Base-by-base conservation (phyloP, 2,888 invertebrate genomes). In the Spodoptera littoralis region DNA sequence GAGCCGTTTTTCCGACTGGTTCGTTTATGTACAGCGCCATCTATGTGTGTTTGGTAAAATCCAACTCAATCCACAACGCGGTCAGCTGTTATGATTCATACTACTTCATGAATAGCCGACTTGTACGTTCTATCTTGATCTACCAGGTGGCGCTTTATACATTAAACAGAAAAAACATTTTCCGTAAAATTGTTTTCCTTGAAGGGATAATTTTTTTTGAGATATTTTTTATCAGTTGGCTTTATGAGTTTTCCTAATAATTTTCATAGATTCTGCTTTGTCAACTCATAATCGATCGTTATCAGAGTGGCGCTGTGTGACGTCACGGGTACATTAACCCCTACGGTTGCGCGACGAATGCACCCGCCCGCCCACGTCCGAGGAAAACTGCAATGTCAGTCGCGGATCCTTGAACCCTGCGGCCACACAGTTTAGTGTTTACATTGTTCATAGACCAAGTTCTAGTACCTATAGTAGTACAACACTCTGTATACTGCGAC, bases 291-390 rank as follows among this genome's bases (percentile, higher is more conserved):
- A 79, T 81, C 76, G 81, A 86, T 86, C 78, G 76, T 80, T 83
- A 82, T 82, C 76, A 71, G 49, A 52, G 73, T 72, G 77, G 80
- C 80, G 81, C 64, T 74, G 63, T n/a, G 52, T 88, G 89, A 89
- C 88, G 90, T 90, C 86, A 89, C 81, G 82, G 79, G 93, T 90
- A 89, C 92, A 90, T 82, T 88, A 87, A 86, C 89, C 90, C 83
- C 58, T 85, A 85, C 87, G 84, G 75, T 77, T 76, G 76, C 81
- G 79, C 81, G 82, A 75, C 78, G 79, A 68, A 70, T 70, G 73
- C 75, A 77, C 76, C 84, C 85, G 84, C 86, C 86, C 88, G 84
- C 89, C 88, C 83, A 86, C 89, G 70, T 81, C 73, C 71, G 65
- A 76, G 72, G 69, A 82, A 82, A 84, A 80, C 80, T 78, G 82